These are phyloP conservation scores for Neuroterus valhalla DNA, from an alignment of 1,140 invertebrate species.

Conservation along the genomic window DNA sequence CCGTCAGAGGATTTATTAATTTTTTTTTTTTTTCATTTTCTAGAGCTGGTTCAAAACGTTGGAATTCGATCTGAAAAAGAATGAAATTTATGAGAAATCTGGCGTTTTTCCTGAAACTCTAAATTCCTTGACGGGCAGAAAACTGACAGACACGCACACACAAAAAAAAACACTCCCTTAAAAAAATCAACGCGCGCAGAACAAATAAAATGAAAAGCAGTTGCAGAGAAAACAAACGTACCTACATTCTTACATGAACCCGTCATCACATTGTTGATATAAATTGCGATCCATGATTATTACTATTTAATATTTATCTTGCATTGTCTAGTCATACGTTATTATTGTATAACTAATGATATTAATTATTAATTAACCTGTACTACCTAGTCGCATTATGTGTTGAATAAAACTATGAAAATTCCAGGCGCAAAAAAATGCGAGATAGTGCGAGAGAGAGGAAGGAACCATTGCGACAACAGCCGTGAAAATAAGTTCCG, in stretches of 20 bases:
- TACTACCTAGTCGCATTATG: slow-evolving; percentile 76
- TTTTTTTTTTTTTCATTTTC: neutral
- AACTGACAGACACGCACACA: slow-evolving; percentile 29
- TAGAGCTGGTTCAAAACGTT: neutral
- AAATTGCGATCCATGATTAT: slow-evolving; percentile 76
- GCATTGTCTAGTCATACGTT: slow-evolving; percentile 76
- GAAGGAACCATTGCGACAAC: slow-evolving; percentile 41
- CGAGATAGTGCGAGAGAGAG: slow-evolving; percentile 51
- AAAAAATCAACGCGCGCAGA: slow-evolving; percentile 26
- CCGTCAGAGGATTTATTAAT: neutral
- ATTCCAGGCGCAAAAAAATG: slow-evolving; percentile 51
- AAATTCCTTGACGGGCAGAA: slow-evolving; percentile 8
- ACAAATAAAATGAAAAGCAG: slow-evolving; percentile 17
- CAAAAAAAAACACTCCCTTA: slow-evolving; percentile 13
- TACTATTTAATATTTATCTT: slow-evolving; percentile 77
- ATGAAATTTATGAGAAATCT: neutral
- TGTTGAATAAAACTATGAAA: slow-evolving; percentile 71
- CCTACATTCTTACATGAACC: slow-evolving; percentile 66
- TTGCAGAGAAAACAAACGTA: slow-evolving; percentile 42
- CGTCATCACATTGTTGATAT: slow-evolving; percentile 74
- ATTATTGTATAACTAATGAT: slow-evolving; percentile 76
- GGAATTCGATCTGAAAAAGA: neutral
- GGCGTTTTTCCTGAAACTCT: neutral
- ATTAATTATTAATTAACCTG: slow-evolving; percentile 76
- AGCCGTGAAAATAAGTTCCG: slow-evolving; percentile 46